phyloP scores from a whole-genome alignment of 2,797 vertebrate species.

The Neopelma chrysocephalum region DNA sequence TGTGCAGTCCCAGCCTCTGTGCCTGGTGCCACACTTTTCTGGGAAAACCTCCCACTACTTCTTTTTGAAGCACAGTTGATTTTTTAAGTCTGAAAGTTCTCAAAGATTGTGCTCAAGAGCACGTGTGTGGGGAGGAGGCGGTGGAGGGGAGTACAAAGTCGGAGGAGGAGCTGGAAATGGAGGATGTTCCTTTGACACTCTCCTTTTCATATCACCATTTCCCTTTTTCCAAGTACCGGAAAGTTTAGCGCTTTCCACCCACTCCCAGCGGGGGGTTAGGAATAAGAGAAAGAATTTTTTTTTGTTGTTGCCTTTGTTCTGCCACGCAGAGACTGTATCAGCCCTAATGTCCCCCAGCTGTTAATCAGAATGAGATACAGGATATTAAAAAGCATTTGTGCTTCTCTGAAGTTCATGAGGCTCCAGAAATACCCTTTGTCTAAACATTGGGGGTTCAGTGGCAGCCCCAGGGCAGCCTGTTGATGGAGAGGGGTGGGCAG shows the following conservation, averaged over 20 bases:
- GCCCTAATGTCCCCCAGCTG: background rate
- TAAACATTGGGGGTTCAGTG: background rate
- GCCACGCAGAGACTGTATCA: background rate
- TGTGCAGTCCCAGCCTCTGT: background rate
- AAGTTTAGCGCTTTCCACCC: conserved; percentile 5
- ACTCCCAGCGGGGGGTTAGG: background rate
- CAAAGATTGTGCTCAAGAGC: background rate
- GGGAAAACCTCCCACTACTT: background rate
- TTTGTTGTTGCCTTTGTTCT: background rate
- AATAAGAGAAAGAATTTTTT: background rate
- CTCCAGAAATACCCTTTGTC: background rate
- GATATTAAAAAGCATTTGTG: background rate
- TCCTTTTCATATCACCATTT: background rate
- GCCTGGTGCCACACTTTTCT: background rate
- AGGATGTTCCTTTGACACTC: background rate
- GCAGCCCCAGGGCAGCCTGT: background rate
- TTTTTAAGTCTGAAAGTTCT: background rate
- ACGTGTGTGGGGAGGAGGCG: background rate
- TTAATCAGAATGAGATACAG: background rate
- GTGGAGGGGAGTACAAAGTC: background rate
- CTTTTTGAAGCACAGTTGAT: background rate
- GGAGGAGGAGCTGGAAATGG: conserved; percentile 10
- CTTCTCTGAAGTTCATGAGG: background rate
- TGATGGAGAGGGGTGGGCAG: background rate
- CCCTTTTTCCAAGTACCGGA: background rate